Evolutionary conservation across 2,888 invertebrate genomes (phyloP), one percentile per base, ranked within the genome.

Genomic region (Oscheius sp.): DNA sequence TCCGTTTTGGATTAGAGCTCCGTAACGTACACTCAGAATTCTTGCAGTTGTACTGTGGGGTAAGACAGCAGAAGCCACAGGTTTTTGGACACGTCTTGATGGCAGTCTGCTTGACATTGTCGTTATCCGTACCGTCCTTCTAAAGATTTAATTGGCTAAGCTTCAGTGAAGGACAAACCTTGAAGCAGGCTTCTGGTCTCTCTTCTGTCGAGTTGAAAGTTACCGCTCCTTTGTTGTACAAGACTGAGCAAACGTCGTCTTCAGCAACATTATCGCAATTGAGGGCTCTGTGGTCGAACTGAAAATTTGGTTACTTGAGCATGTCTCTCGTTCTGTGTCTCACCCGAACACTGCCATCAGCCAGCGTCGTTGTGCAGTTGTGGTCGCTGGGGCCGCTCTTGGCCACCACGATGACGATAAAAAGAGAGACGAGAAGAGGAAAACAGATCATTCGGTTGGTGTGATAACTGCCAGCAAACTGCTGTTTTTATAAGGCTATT

Each of bases 1-100:
- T 11, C 13, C 1, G 37, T 9, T 47, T 32, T 42, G 3, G 11
- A 10, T 37, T 21, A 10, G 42, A 50, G 21, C 7, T 47, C 68
- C 73, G 68, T 21, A 21, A 21, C 21, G 21, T 21, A 79, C 79
- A 73, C 21, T 76, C 74, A 33, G 76, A 66, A 42, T 79, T 79
- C 3, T 70, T 70, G 37, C 79, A 79, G 47, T 77, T 72, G 65
- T 72, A 79, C 53, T 74, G 68, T 5, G 75, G 75, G 3, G 77
- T 79, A 59, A 74, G 74, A 37, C 79, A 79, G 47, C 79, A 79
- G 50, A 76, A 79, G 47, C 79, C 79, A 35, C 79, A 79, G n/a
- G 77, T 76, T 71, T 79, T 77, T 4, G 79, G 77, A 48, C 79
- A 79, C 32, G 74, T 74, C n/a, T 53, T 73, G 1, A 78, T 51